Base-by-base conservation (phyloP, 1,140 invertebrate genomes). In the Steinernema feltiae region DNA sequence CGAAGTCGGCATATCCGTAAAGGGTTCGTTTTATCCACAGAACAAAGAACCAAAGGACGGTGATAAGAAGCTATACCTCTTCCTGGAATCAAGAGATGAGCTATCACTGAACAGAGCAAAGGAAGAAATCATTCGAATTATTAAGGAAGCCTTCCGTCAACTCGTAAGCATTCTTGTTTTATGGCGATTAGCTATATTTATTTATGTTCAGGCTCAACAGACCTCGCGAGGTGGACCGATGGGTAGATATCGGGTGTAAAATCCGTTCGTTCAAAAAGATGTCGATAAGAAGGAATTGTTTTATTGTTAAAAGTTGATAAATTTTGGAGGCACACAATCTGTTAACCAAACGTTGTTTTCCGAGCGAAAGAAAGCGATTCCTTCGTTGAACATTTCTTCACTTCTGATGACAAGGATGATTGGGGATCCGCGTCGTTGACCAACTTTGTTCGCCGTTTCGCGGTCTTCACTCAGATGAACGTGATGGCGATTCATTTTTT, bases 81-180 rank as follows among this genome's bases (percentile, higher is more conserved):
- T 96, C n/a, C 97, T 99, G 84, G 97, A 99, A 87, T 97, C 95
- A 76, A 96, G 95, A 0, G 96, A 92, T 83, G 96, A 99, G 87
- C 89, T 97, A 70, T 93, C 96, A 12, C 94, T 99, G 0, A 93
- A 94, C 69, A 97, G 98, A 88, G 97, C 97, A 0, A 98, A 98
- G 87, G 93, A 93, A 21, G 97, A 99, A 89, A 97, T 99, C 32
- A 95, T 95, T 0, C 90, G 97, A 15, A 90, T 99, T 17, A 97
- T 99, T 82, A 97, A 97, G 87, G 97, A 99, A 87, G 96, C 81
- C 0, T 72, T 85, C 30, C 41, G 84, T 32, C 76, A 46, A 31
- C 71, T 79, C 29, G 76, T 79, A 41, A 41, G 35, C 35, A 7
- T 41, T 41, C 7, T 41, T 46, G 35, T 18, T 76, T 72, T 53